Percentiles rank a stretch among this genome's conserved stretches.
Evolutionary conservation across 2,797 vertebrate species (phyloP).

Genomic region (Notamacropus eugenii): DNA sequence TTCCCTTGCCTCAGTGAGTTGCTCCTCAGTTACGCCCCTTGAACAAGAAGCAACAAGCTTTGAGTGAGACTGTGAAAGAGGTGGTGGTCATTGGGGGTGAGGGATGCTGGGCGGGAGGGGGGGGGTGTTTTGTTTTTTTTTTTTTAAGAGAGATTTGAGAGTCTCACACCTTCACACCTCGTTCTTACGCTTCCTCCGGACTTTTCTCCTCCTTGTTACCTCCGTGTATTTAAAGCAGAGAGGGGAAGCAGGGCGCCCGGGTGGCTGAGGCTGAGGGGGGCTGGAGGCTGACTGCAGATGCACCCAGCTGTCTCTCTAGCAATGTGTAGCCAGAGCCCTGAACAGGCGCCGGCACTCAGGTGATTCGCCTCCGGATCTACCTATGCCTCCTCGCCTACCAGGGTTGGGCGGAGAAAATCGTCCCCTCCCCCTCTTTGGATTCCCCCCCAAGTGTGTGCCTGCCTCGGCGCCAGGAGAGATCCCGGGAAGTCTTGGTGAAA

Average conservation of each 20-base stretch:
- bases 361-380: constrained; percentile 69
- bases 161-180: constrained; percentile 80
- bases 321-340: neutral
- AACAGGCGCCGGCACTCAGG: constrained; percentile 75
- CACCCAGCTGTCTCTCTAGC: constrained; percentile 65
- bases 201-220: constrained; percentile 73
- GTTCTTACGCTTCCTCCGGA: constrained; percentile 54
- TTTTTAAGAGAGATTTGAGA: constrained; percentile 39
- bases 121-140: constrained; percentile 52
- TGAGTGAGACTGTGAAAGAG: constrained; percentile 55
- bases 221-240: constrained; percentile 80
- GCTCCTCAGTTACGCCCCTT: constrained; percentile 58
- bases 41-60: constrained; percentile 78
- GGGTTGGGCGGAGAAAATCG: constrained; percentile 1
- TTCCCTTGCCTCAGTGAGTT: constrained; percentile 62
- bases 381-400: neutral
- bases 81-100: constrained; percentile 72
- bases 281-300: constrained; percentile 75
- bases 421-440: neutral
- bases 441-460: constrained; percentile 64
- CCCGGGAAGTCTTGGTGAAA: constrained; percentile 89
- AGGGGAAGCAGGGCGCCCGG: constrained; percentile 49
- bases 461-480: constrained; percentile 80
- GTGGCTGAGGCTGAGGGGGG: constrained; percentile 71
- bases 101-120: constrained; percentile 69